Base-by-base conservation (phyloP, 2,797 vertebrate genomes). In the Scomberomorus guttatus region DNA sequence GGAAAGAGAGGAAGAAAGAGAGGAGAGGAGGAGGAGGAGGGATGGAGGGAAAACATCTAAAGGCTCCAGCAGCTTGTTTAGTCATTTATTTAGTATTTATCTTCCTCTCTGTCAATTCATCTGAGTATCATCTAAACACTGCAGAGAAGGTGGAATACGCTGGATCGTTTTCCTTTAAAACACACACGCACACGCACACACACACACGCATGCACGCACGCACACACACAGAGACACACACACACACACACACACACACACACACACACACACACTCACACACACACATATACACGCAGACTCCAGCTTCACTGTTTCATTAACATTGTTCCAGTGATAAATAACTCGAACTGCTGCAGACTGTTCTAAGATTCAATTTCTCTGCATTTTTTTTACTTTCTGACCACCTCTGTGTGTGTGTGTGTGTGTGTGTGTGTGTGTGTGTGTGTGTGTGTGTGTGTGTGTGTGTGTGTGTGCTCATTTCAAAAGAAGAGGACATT, bases 1-100 rank as follows among this genome's bases (percentile, higher is more conserved):
- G 11, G 6, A 56, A 24, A 27, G 2, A 24, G 61, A 46, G 1
- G 34, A 25, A 29, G 25, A 46, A 15, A 66, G 5, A 37, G 59
- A 56, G 14, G 20, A 22, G 11, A 32, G 29, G 29, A 32, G 29
- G 29, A 32, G 29, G 29, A 24, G 39, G 20, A 37, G 32, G 25
- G 24, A 48, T 34, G 12, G 37, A 34, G 0, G n/a, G 32, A 37
- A 22, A 64, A 57, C 42, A 62, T 70, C 5, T 77, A 3, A 77
- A 32, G 64, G 18, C 70, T 80, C 60, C 74, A 37, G 70, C 81
- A 37, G 71, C 1, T 69, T n/a, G 22, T 72, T 80, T 4, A 72
- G 65, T 82, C 69, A 70, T 80, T 82, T 80, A 82, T 82, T 85
- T 77, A 79, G 79, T 87, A 68, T 79, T 84, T 81, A 76, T 87